Evolutionary conservation across 2,113 vertebrate genomes (phyloP).

Genomic region (Gopherus evgoodei): DNA sequence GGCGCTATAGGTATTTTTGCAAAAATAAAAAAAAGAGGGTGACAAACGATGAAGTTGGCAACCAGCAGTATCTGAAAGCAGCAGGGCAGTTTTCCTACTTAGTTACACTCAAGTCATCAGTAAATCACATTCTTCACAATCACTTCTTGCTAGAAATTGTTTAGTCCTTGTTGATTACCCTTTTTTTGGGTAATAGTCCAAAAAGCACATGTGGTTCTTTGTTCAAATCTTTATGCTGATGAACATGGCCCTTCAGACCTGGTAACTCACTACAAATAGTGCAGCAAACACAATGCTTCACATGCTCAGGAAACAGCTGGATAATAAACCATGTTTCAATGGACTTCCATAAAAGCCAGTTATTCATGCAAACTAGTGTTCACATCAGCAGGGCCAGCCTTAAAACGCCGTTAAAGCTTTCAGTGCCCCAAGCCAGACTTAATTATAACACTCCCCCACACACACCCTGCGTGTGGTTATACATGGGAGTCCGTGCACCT

Average conservation of each 20-base stretch:
- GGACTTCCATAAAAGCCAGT: neutral
- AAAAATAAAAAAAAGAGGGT: neutral
- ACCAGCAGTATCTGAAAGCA: neutral
- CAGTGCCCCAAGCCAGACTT: rapidly evolving
- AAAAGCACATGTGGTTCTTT: neutral
- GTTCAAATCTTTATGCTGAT: neutral
- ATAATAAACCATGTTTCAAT: neutral
- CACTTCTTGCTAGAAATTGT: neutral
- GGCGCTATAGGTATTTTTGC: constrained; percentile 6
- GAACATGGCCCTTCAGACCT: neutral
- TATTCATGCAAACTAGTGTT: neutral
- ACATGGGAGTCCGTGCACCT: neutral
- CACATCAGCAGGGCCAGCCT: neutral
- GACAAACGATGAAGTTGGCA: neutral
- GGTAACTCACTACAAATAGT: neutral
- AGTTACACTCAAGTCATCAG: neutral
- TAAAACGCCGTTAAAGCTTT: neutral
- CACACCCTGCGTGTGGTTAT: neutral
- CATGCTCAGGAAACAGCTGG: constrained; percentile 16
- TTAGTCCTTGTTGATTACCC: neutral
- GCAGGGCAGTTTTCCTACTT: neutral
- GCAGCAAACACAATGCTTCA: neutral
- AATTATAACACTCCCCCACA: neutral
- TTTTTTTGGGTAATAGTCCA: neutral
- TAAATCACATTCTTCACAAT: neutral